A percentile compares a stretch with the other conserved stretches of the same genome.
phyloP scores from a whole-genome alignment of 2,113 vertebrate species.

The Pipra filicauda region DNA sequence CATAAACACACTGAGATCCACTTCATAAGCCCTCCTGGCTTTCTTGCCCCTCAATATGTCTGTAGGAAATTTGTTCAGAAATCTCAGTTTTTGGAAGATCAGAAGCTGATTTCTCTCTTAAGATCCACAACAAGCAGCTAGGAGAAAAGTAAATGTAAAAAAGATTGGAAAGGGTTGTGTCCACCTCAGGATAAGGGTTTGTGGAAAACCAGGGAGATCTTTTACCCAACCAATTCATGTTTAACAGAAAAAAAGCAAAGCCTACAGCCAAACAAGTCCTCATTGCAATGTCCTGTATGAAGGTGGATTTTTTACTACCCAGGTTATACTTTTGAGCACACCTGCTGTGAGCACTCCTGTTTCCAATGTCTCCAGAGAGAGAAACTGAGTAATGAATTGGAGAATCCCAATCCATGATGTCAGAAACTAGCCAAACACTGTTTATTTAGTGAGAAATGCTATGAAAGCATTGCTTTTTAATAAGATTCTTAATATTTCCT shows the following conservation, averaged over 20 bases:
- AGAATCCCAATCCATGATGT: neutral
- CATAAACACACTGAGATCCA: neutral
- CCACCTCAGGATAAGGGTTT: neutral
- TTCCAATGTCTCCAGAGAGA: neutral
- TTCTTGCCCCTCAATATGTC: neutral
- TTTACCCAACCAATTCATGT: neutral
- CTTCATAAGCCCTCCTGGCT: neutral
- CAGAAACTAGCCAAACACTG: neutral
- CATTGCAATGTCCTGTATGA: neutral
- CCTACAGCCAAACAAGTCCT: neutral
- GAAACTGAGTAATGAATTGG: neutral
- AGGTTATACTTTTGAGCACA: accelerated
- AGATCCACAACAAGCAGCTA: neutral
- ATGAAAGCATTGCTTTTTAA: neutral
- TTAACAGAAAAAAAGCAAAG: neutral
- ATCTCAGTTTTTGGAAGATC: neutral
- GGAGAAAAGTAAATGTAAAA: neutral
- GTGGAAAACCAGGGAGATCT: neutral
- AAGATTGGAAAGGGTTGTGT: neutral
- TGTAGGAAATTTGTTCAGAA: neutral
- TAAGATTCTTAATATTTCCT: neutral
- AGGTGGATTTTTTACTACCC: neutral
- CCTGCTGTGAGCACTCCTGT: neutral
- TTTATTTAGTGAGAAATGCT: neutral
- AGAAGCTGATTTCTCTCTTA: neutral